Base-by-base conservation (phyloP, 2,888 invertebrate species). In the Lasioglossum figueresi region DNA sequence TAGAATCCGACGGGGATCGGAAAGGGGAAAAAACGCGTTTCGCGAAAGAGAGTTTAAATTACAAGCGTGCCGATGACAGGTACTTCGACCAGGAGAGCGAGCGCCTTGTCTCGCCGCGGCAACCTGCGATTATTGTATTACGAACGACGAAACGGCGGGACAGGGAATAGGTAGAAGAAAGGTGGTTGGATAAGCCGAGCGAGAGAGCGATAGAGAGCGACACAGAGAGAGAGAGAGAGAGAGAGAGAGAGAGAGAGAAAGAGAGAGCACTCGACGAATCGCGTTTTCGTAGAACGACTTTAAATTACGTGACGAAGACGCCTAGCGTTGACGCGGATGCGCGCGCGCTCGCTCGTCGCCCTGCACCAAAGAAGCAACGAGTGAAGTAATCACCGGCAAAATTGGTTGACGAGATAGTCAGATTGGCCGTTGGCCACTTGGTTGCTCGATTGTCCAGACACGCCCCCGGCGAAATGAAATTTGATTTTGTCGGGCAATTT, bases 401-500 rank as follows among this genome's bases (percentile, higher is more conserved):
- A 94, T 94, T 94, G 94, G 91, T 93, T 92, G 93, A 94, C 92
- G 94, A 93, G 93, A 93, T 92, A 93, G 94, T 93, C 93, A 92
- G 92, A 93, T 93, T 93, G 94, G 92, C 92, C 91, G 90, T 85
- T 92, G 93, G 93, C 92, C 94, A 94, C 94, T 94, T 94, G 94
- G 92, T 80, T 93, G 92, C 94, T 93, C 94, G 94, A 94, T 94
- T 94, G 94, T 94, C 94, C 94, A 94, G 94, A 94, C 94, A 95
- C 95, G 94, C 94, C 94, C 92, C 91, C 92, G 94, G 94, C 94
- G 85, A 94, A 94, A 94, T 94, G 94, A 94, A 94, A 95, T 95
- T 95, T 94, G 93, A 94, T 95, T 95, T 95, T 95, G 93, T 93
- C 94, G 94, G 93, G 93, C 94, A 95, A 95, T 95, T 95, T 94